These are phyloP conservation scores for Poeciliopsis infans DNA, from an alignment of 2,797 vertebrate genomes.

Conservation along the genomic window DNA sequence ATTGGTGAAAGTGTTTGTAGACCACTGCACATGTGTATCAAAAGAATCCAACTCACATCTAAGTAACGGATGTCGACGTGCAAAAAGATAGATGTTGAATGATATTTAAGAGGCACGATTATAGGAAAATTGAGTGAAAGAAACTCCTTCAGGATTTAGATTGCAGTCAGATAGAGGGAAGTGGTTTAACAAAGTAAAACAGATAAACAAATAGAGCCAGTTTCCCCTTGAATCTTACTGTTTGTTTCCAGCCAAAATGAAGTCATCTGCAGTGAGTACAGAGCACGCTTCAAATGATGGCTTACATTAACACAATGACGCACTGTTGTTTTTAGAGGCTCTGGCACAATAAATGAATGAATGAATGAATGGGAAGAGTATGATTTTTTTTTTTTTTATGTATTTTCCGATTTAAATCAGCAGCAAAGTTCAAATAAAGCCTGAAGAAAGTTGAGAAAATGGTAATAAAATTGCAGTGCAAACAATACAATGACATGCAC, in stretches of 20 bases:
- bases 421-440: accelerated
- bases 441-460: neutral
- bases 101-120: neutral
- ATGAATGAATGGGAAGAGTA: neutral
- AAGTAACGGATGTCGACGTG: neutral
- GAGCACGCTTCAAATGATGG: neutral
- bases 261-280: neutral
- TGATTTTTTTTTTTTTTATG: neutral
- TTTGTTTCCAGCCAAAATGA: neutral
- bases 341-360: slow-evolving; percentile 4
- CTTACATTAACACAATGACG: neutral
- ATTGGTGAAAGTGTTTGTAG: neutral
- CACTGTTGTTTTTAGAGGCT: neutral
- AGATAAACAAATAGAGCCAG: neutral
- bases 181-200: neutral
- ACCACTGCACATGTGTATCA: neutral
- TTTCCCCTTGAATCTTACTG: neutral
- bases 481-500: neutral
- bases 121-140: neutral
- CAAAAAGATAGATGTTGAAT: neutral
- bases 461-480: neutral
- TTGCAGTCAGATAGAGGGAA: neutral
- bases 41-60: neutral
- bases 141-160: neutral
- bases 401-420: accelerated